Conservation (phyloP, 2,113 vertebrate species). For the Vidua chalybeata region DNA sequence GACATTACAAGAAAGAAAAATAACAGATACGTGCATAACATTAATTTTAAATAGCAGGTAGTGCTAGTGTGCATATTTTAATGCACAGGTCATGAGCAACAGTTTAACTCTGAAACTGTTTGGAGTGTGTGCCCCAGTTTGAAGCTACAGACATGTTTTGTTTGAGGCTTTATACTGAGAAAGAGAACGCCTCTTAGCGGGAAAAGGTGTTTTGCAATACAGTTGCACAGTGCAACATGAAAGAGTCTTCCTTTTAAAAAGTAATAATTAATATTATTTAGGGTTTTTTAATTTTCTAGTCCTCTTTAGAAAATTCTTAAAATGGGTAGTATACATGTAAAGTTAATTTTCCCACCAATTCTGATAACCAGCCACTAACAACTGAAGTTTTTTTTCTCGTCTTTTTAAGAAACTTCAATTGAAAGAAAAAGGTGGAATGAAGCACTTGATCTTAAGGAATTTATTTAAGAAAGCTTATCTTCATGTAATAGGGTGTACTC, state of each 20-base stretch:
- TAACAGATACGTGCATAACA: background rate
- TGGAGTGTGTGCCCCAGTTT: background rate
- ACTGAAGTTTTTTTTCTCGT: background rate
- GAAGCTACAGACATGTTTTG: background rate
- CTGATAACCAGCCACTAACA: background rate
- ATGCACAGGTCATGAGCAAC: background rate
- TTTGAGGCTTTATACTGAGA: background rate
- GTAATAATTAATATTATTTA: background rate
- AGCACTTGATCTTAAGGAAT: slow-evolving; percentile 27
- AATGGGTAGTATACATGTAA: background rate
- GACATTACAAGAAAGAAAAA: background rate
- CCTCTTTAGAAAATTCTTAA: background rate
- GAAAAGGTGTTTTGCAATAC: background rate
- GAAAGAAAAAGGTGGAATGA: background rate
- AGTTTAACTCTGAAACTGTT: background rate
- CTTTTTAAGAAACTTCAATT: background rate
- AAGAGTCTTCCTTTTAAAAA: background rate
- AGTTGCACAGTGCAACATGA: background rate
- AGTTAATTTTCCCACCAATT: background rate
- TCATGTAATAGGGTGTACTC: background rate
- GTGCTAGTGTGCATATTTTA: background rate
- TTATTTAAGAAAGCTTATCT: slow-evolving; percentile 26
- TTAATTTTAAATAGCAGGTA: background rate
- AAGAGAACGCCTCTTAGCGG: background rate
- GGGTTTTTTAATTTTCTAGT: background rate